These are phyloP conservation scores for Temnothorax curvispinosus DNA, from an alignment of 1,140 invertebrate genomes.

Conservation along the genomic window DNA sequence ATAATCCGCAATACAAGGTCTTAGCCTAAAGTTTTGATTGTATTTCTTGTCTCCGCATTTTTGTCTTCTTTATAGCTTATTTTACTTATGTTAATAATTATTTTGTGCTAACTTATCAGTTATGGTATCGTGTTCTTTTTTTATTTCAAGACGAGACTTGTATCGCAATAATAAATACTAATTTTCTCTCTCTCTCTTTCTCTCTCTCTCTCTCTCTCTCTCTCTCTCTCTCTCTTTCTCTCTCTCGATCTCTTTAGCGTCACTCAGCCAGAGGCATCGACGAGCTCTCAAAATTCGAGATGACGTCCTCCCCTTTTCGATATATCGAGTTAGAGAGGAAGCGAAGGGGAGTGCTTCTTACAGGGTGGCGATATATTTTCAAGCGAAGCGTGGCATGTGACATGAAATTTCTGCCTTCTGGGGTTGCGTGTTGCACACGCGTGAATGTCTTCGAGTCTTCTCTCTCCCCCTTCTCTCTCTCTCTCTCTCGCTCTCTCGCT, in stretches of 20 bases:
- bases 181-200: neutral
- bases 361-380: constrained; percentile 37
- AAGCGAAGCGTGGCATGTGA: constrained; percentile 22
- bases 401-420: constrained; percentile 44
- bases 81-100: neutral
- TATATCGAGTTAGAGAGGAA: constrained; percentile 45
- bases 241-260: neutral
- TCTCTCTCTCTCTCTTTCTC: neutral
- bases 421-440: neutral
- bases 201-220: neutral
- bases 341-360: constrained; percentile 20
- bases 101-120: neutral
- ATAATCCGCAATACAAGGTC: neutral
- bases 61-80: neutral
- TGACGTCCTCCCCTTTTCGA: constrained; percentile 19
- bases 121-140: neutral
- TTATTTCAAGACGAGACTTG: neutral
- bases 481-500: neutral
- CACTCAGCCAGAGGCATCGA: constrained; percentile 6
- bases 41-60: neutral
- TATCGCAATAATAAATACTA: constrained; percentile 10
- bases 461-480: neutral
- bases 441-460: neutral
- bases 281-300: constrained; percentile 49
- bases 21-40: neutral